Base-by-base conservation (phyloP, 2,888 invertebrate genomes). In the Caenorhabditis sp. region DNA sequence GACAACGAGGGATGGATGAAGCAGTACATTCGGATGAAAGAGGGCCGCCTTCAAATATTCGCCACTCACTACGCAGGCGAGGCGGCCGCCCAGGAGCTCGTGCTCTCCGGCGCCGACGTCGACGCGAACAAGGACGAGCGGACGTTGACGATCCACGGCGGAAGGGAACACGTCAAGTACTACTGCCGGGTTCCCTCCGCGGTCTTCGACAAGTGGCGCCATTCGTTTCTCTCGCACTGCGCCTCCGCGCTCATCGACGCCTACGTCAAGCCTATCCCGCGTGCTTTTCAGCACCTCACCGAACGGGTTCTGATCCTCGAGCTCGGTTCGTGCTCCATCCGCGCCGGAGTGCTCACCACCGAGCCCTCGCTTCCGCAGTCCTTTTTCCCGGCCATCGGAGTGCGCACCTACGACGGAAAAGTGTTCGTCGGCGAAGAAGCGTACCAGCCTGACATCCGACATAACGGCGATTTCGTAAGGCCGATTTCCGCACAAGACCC, bases 1-100 rank as follows among this genome's bases (percentile, higher is more conserved):
- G 91, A 92, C 88, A 92, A 92, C 84, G 91, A 91, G 5, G 70
- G 68, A 48, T 92, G 92, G 92, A 91, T 91, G 82, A 88, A 90
- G 56, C 89, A 91, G 73, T 92, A 91, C 86, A 92, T 92, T 87
- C 89, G 89, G 74, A 90, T 91, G n/a, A 89, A 90, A 73, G 91
- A 92, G 81, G 92, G 92, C n/a, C 89, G 90, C 82, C 88, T 92
- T 22, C 90, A 90, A 80, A 91, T 91, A 82, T 92, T 90, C 87
- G 91, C 91, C 88, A 81, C 84, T 6, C 86, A 88, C 52, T 85
- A 85, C 52, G 87, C 87, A 8, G 87, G 86, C 41, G 88, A 88
- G 46, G 82, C 86, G 63, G 85, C 88, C 2, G 84, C 80, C n/a
- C 82, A 83, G 6, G 88, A 88, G 46, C 66, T 87, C 17, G 66